Evolutionary conservation across 1,140 invertebrate genomes (phyloP).

Genomic region (Kradibia gibbosae): DNA sequence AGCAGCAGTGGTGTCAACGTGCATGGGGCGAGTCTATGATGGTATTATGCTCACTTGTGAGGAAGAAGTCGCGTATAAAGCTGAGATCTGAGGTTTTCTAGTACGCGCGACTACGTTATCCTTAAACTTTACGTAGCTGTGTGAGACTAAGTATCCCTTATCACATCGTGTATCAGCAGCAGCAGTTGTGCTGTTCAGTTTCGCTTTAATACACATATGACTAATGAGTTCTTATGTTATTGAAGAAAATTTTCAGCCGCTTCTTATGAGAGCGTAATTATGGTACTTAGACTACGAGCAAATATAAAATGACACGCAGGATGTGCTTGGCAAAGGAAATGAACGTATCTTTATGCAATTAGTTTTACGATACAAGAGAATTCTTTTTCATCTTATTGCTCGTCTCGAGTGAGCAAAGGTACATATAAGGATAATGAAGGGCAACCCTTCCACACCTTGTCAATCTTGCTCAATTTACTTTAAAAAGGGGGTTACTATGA

Average conservation of each 20-base stretch:
- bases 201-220: not conserved
- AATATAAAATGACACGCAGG: not conserved
- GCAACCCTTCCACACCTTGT: too few species aligned
- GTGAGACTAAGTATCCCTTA: not conserved
- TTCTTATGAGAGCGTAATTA: not conserved
- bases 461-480: too few species aligned
- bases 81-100: slow-evolving; percentile 3
- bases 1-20: not conserved
- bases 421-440: not conserved
- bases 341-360: not conserved
- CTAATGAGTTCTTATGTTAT: not conserved
- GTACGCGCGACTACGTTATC: slow-evolving; percentile 5
- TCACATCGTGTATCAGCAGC: too few species aligned
- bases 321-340: not conserved
- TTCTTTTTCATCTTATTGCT: not conserved
- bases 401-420: not conserved
- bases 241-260: not conserved
- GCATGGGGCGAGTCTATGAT: not conserved
- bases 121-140: not conserved
- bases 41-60: slow-evolving; percentile 6
- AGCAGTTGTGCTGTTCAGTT: not conserved
- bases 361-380: not conserved
- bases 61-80: not conserved
- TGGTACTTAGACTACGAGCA: not conserved
- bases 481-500: too few species aligned